These are phyloP conservation scores for Aspidapion aeneum DNA, from an alignment of 2,888 invertebrate genomes.

Conservation along the genomic window DNA sequence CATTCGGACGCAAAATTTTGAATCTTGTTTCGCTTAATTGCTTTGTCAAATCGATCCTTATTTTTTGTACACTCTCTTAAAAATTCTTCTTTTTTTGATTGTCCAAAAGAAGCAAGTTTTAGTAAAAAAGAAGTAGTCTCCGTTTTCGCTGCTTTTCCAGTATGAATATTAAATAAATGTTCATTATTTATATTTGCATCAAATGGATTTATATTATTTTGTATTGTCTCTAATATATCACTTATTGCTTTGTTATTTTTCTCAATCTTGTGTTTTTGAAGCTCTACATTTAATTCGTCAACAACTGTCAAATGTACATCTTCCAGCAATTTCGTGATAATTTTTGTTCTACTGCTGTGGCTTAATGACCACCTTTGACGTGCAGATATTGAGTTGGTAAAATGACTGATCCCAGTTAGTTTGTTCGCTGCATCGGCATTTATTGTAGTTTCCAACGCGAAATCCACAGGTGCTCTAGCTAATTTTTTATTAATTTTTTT, in stretches of 20 bases:
- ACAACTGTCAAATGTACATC: slow-evolving; percentile 14
- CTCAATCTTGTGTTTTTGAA: slow-evolving; percentile 16
- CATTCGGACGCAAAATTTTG: slow-evolving; percentile 12
- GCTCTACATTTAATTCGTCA: slow-evolving; percentile 17
- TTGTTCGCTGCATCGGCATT: slow-evolving; percentile 23
- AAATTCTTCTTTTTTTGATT: slow-evolving; percentile 26
- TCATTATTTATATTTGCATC: slow-evolving; percentile 16
- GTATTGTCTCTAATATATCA: slow-evolving; percentile 17
- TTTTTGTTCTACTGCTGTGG: slow-evolving; percentile 21
- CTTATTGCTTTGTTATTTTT: slow-evolving; percentile 18
- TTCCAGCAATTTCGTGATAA: slow-evolving; percentile 16
- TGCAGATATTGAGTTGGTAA: slow-evolving; percentile 24
- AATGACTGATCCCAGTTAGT: slow-evolving; percentile 20
- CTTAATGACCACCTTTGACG: slow-evolving; percentile 23
- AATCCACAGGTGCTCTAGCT: slow-evolving; percentile 18
- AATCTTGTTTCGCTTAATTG: slow-evolving; percentile 13
- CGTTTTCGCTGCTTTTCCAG: slow-evolving; percentile 26
- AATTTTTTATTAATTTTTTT: slow-evolving; percentile 22
- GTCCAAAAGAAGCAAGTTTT: slow-evolving; percentile 27
- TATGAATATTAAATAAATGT: slow-evolving; percentile 31
- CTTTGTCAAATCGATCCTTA: slow-evolving; percentile 27
- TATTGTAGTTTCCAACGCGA: slow-evolving; percentile 22
- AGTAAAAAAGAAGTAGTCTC: slow-evolving; percentile 26
- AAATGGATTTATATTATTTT: slow-evolving; percentile 21
- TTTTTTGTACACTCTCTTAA: slow-evolving; percentile 27